Percentiles rank a stretch among this genome's conserved stretches.
Evolutionary conservation across 2,888 invertebrate species (phyloP).

Genomic region (Corythucha ciliata): DNA sequence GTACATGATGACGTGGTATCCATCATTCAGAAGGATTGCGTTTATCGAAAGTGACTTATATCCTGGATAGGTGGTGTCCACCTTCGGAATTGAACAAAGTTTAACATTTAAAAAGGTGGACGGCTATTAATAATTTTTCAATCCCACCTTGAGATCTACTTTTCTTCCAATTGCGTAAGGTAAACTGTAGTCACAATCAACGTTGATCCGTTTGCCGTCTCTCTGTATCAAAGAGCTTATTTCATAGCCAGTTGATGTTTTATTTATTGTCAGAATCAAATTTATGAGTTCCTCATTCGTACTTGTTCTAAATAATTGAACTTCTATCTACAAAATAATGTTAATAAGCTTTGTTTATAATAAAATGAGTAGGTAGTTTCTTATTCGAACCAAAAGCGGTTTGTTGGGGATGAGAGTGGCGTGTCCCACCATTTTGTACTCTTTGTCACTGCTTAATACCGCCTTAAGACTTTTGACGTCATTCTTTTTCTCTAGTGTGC

Average conservation of each 20-base stretch:
- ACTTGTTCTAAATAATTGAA: slow-evolving; percentile 28
- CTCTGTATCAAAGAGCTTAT: slow-evolving; percentile 28
- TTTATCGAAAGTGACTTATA: slow-evolving; percentile 26
- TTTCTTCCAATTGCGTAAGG: slow-evolving; percentile 23
- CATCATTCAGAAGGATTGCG: slow-evolving; percentile 22
- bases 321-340: slow-evolving; percentile 30
- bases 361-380: neutral
- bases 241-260: slow-evolving; percentile 30
- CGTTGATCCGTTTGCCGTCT: slow-evolving; percentile 26
- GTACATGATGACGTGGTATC: slow-evolving; percentile 21
- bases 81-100: neutral
- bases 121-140: neutral
- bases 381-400: slow-evolving; percentile 29
- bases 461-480: slow-evolving; percentile 26
- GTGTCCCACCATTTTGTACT: slow-evolving; percentile 24
- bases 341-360: neutral
- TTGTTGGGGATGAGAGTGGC: slow-evolving; percentile 22
- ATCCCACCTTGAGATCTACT: slow-evolving; percentile 24
- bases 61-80: slow-evolving; percentile 21
- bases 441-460: slow-evolving; percentile 28
- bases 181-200: slow-evolving; percentile 28
- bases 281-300: slow-evolving; percentile 28
- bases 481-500: slow-evolving; percentile 25
- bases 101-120: neutral
- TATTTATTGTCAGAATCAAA: slow-evolving; percentile 25